phyloP scores from a whole-genome alignment of 2,888 invertebrate species.

The Caenorhabditis doughertyi region DNA sequence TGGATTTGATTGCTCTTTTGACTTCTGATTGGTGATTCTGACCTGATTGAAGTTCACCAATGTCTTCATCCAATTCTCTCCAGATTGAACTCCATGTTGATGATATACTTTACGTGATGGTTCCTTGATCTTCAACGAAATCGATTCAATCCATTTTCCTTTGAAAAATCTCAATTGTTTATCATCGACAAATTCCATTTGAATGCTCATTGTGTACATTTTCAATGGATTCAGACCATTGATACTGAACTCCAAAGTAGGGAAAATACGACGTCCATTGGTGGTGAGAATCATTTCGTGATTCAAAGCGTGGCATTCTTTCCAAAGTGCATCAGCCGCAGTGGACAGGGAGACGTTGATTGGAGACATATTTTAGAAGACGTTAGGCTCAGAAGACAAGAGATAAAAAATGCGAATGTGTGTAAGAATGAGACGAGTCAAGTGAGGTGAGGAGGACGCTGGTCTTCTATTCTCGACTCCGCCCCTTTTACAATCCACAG shows the following conservation, averaged over 20 bases:
- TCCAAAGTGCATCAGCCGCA: neutral
- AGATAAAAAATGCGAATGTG: no score
- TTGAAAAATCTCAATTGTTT: neutral
- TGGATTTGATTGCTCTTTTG: conserved; percentile 6
- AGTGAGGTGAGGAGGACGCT: no score
- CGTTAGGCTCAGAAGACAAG: no score
- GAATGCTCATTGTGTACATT: conserved; percentile 4
- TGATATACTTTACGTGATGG: conserved; percentile 19
- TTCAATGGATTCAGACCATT: conserved; percentile 6
- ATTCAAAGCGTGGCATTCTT: neutral
- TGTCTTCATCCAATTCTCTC: conserved; percentile 22
- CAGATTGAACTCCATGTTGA: neutral
- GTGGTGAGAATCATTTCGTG: conserved; percentile 31
- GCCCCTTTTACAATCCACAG: no score
- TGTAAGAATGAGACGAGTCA: no score
- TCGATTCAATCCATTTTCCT: neutral
- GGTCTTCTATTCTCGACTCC: no score
- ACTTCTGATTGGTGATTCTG: conserved; percentile 26
- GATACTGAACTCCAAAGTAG: conserved; percentile 16
- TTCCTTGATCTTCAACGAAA: neutral
- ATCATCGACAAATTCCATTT: conserved; percentile 11
- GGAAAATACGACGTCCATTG: conserved; percentile 26
- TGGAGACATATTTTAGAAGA: neutral
- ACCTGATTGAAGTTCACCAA: conserved; percentile 10
- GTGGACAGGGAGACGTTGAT: conserved; percentile 24